Conservation (phyloP, 2,888 invertebrate species). For the Xanthia icteritia region DNA sequence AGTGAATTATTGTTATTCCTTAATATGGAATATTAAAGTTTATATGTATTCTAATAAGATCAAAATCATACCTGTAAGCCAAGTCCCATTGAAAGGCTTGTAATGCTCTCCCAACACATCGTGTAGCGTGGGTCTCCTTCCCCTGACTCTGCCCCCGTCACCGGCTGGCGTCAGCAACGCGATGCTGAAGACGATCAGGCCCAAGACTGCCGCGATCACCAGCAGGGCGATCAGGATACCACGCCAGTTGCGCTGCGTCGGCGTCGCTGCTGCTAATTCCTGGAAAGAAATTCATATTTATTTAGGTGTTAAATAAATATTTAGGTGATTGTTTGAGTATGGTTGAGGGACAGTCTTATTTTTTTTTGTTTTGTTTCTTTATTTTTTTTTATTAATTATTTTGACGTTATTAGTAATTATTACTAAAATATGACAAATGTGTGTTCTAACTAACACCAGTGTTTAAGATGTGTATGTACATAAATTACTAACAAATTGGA, state of each 20-base stretch:
- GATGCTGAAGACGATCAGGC: conserved; percentile 97
- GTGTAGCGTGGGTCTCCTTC: conserved; percentile 92
- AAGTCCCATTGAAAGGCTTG: conserved; percentile 93
- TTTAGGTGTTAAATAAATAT: background rate
- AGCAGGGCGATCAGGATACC: conserved; percentile 97
- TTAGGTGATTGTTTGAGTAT: background rate
- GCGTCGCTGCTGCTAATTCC: conserved; percentile 97
- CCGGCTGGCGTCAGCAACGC: conserved; percentile 95
- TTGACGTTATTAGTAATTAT: too few relatives aligned
- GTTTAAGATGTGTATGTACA: too few relatives aligned
- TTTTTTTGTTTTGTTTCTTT: too few relatives aligned
- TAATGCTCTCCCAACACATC: conserved; percentile 91
- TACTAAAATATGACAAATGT: too few relatives aligned
- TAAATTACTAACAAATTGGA: too few relatives aligned
- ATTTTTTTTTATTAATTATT: too few relatives aligned
- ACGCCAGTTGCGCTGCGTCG: conserved; percentile 97
- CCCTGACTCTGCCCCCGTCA: conserved; percentile 93
- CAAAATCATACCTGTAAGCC: conserved; percentile 81
- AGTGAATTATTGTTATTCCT: too few relatives aligned
- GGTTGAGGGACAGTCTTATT: too few relatives aligned
- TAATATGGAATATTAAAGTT: background rate
- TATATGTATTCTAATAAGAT: background rate
- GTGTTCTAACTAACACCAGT: too few relatives aligned
- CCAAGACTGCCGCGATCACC: conserved; percentile 96
- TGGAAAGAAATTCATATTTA: conserved; percentile 79